Conservation (phyloP, 2,113 vertebrate species). For the Ailurus styani region DNA sequence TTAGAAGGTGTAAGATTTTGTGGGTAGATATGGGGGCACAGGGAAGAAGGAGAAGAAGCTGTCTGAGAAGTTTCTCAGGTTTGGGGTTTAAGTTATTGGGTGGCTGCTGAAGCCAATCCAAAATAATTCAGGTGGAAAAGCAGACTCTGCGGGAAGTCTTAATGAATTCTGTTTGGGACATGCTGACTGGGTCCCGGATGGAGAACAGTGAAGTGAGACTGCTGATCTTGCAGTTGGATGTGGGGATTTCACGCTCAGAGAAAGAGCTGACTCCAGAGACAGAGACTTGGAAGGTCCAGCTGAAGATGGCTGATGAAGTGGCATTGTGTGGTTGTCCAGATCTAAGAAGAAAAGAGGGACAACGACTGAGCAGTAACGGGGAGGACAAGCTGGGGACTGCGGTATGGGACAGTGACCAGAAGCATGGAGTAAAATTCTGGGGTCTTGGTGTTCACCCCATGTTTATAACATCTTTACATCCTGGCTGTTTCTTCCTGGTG, state of each 20-base stretch:
- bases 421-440: background rate
- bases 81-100: background rate
- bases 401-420: no score
- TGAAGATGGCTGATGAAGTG: background rate
- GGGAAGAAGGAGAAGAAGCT: background rate
- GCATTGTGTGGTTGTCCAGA: background rate
- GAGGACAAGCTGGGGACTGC: background rate
- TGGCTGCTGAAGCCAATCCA: background rate
- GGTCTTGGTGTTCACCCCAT: background rate
- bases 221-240: background rate
- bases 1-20: background rate
- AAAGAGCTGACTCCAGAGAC: background rate
- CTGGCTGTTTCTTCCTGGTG: background rate
- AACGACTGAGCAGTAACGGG: background rate
- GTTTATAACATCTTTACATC: background rate
- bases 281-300: background rate
- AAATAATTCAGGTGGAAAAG: background rate
- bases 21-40: background rate
- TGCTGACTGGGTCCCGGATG: background rate
- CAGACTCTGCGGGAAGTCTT: background rate
- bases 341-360: background rate
- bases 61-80: background rate
- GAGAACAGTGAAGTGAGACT: background rate
- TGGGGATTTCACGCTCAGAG: background rate
- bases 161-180: background rate